phyloP scores from a whole-genome alignment of 1,140 invertebrate genomes.

The Saccostrea glomerata region DNA sequence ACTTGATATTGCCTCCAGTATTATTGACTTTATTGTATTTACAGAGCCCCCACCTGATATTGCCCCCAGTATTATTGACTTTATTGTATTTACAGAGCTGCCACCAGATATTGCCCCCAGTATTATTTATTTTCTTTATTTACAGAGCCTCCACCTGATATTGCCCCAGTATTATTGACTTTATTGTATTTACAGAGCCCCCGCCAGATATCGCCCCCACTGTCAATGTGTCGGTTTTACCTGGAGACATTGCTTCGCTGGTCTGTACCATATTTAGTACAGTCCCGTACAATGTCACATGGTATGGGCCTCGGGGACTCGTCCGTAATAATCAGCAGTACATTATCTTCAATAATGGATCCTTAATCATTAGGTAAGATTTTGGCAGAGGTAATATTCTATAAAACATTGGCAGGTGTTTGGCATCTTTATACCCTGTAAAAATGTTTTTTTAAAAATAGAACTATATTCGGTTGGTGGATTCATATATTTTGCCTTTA shows the following conservation, averaged over 20 bases:
- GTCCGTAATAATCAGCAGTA: constrained; percentile 54
- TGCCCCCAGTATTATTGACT: constrained; percentile 46
- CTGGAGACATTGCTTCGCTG: constrained; percentile 78
- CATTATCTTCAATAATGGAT: constrained; percentile 69
- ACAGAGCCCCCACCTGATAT: constrained; percentile 81
- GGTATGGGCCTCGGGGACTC: constrained; percentile 71
- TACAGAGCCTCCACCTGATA: too few species aligned
- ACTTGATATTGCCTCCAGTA: too few species aligned
- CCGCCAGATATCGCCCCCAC: constrained; percentile 79
- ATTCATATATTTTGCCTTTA: too few species aligned
- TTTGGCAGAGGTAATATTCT: not conserved
- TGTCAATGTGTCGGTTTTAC: constrained; percentile 78
- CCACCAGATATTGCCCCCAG: too few species aligned
- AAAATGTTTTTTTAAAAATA: too few species aligned
- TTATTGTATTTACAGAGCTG: too few species aligned
- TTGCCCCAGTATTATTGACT: too few species aligned
- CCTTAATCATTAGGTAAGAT: constrained; percentile 70
- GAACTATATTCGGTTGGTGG: too few species aligned
- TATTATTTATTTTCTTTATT: too few species aligned
- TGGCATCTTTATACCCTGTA: too few species aligned
- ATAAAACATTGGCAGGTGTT: too few species aligned
- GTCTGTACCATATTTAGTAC: constrained; percentile 79
- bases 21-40: not conserved
- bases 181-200: constrained; percentile 77
- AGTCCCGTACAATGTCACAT: constrained; percentile 80